Conservation (phyloP, 2,113 vertebrate species). For the Archocentrus centrarchus region DNA sequence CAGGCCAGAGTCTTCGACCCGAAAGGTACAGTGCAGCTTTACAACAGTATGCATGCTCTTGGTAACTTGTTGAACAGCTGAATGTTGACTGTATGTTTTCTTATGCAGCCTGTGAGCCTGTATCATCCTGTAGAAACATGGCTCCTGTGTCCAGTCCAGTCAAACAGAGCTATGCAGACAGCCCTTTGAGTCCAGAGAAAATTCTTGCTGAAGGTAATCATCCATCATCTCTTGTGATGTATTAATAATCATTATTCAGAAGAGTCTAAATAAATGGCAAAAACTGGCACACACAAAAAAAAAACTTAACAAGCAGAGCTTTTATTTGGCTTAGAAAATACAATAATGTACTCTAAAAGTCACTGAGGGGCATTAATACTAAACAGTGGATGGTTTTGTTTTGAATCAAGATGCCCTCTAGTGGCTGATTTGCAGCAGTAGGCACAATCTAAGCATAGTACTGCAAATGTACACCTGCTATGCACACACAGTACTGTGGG, state of each 20-base stretch:
- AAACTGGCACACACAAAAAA: not conserved
- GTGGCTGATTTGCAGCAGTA: constrained; percentile 24
- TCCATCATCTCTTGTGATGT: not conserved
- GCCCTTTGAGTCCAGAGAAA: constrained; percentile 59
- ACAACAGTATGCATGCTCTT: not conserved
- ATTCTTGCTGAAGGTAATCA: constrained; percentile 56
- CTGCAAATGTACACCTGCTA: not conserved
- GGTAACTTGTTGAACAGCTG: not conserved
- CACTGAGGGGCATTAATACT: not conserved
- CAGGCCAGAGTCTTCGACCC: constrained; percentile 86
- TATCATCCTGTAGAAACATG: constrained; percentile 57
- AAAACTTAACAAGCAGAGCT: not conserved
- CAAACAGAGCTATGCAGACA: constrained; percentile 70
- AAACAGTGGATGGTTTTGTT: not conserved
- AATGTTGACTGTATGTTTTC: constrained; percentile 11
- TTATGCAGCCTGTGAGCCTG: constrained; percentile 54
- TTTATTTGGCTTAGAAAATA: not conserved
- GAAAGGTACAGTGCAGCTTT: constrained; percentile 80
- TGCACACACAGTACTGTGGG: rapidly evolving
- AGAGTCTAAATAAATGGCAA: not conserved
- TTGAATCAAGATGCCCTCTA: constrained; percentile 43
- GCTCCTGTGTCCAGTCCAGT: constrained; percentile 72
- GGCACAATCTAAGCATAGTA: not conserved
- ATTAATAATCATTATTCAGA: not conserved
- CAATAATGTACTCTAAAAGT: not conserved